Conservation (phyloP, 2,888 invertebrate species). For the Drosophila quinaria region DNA sequence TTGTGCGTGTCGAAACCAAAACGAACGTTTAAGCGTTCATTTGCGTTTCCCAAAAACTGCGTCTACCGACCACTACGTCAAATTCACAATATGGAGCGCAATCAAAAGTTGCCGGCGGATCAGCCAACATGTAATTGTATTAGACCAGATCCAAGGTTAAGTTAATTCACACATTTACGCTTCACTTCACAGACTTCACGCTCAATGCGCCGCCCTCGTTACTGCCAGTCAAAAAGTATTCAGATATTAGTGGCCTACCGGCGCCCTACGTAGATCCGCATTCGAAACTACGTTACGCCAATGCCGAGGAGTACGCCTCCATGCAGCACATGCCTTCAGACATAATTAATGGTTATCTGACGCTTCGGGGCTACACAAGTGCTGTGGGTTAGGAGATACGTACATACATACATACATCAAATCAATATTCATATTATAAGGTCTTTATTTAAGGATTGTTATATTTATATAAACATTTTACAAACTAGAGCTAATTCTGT, state of each 20-base stretch:
- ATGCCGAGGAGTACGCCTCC: constrained; percentile 94
- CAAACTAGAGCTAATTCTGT: constrained; percentile 41
- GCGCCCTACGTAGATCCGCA: constrained; percentile 96
- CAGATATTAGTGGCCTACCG: constrained; percentile 95
- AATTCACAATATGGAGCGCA: constrained; percentile 67
- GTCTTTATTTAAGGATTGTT: constrained; percentile 48
- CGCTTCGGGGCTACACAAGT: constrained; percentile 89
- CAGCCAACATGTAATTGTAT: constrained; percentile 57
- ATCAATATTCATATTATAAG: constrained; percentile 21
- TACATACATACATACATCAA: too few species aligned
- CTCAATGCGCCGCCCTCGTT: constrained; percentile 97
- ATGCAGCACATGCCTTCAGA: constrained; percentile 95
- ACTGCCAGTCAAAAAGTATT: constrained; percentile 96
- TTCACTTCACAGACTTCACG: constrained; percentile 89
- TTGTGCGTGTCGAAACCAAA: constrained; percentile 23
- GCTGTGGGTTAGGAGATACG: constrained; percentile 67
- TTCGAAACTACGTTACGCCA: constrained; percentile 94
- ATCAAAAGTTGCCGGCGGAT: constrained; percentile 42
- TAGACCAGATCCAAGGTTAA: background rate
- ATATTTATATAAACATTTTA: constrained; percentile 48
- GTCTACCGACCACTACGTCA: constrained; percentile 67
- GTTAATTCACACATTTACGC: constrained; percentile 4
- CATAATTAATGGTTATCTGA: constrained; percentile 95
- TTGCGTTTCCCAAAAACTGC: constrained; percentile 60
- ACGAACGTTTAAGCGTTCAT: constrained; percentile 53